Base-by-base conservation (phyloP, 2,797 vertebrate genomes). In the Fringilla coelebs region DNA sequence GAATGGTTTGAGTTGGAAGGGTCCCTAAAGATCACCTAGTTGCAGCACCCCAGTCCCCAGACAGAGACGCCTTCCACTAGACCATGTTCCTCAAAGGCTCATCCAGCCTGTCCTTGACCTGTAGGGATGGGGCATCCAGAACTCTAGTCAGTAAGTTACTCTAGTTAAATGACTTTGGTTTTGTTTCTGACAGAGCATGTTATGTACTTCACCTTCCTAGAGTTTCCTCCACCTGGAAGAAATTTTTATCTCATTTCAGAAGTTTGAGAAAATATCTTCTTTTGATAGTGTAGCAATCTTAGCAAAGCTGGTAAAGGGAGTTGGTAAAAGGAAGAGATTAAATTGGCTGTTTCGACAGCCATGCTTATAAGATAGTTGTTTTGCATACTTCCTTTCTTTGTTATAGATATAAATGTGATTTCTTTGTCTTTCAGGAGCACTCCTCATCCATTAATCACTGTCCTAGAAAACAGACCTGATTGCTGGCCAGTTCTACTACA, bases 371-470 rank as follows among this genome's bases (percentile, higher is more conserved):
- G 13, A 2, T 55, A 45, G 15, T 63, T 63, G n/a, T 41, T 52
- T 72, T 82, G 13, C 11, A 26, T 13, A 3, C 20, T 74, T 5
- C 0, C 13, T 70, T 48, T 52, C 28, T 80, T 20, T 15, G 4
- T 61, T 80, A 20, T 17, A 57, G 34, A 57, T 63, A 6, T 8
- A 67, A 84, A 68, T 49, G 28, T 48, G 6, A 48, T 90, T 90
- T 91, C 51, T 94, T 38, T 96, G 43, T 97, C 54, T 97, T 97
- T 63, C 97, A 99, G 99, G 98, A 98, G 90, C 78, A 97, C 51
- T 95, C 98, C 99, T 87, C 99, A 99, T 81, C 99, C 99, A 4
- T 98, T 98, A 96, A 98, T 99, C 97, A 98, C 96, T 25, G 98
- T 98, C 32, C 97, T 99, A 95, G 99, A 99, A 97, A 99, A 99